Evolutionary conservation across 2,888 invertebrate genomes (phyloP), one percentile per base, ranked within the genome.

Genomic region (Patella ulyssiponensis): DNA sequence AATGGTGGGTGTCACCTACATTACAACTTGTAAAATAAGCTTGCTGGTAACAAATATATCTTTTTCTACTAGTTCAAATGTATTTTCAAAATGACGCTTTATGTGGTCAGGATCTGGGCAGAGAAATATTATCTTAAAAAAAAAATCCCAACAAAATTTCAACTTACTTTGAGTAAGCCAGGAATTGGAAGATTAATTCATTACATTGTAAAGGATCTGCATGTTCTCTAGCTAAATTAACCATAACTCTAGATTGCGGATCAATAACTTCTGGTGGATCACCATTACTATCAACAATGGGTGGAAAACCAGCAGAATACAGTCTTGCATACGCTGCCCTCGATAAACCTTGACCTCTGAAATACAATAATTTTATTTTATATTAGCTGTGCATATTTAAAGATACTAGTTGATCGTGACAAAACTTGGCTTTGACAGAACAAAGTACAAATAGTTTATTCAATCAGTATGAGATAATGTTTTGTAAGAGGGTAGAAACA

Each of bases 131-230:
- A 44, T 44, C 44, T 44, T 44, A 1, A 44, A 44, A 44, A 44
- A 44, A 7, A 44, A 1, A n/a, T n/a, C n/a, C 44, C 0, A 69
- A 9, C 27, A 17, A 11, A 12, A 27, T 58, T 15, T 51, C n/a
- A 5, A 82, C 87, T 84, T 79, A 92, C 92, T 88, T 90, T 77
- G 91, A 90, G 81, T 91, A 91, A 15, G 92, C 93, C 78, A 93
- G 82, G 86, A 93, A 92, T 86, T 93, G 93, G 76, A 93, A 87
- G 44, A 92, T 86, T 74, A 93, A 88, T 83, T 93, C 92, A 81
- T 93, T 92, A 78, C 90, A 88, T 76, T 91, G 90, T 23, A 93
- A 87, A 17, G 89, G 88, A 82, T 92, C 92, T 20, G 85, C 85
- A 54, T 86, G 83, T 81, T 93, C 93, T 75, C 87, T 86, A 14